phyloP scores from a whole-genome alignment of 2,888 invertebrate species.

The Hedychridium roseum region DNA sequence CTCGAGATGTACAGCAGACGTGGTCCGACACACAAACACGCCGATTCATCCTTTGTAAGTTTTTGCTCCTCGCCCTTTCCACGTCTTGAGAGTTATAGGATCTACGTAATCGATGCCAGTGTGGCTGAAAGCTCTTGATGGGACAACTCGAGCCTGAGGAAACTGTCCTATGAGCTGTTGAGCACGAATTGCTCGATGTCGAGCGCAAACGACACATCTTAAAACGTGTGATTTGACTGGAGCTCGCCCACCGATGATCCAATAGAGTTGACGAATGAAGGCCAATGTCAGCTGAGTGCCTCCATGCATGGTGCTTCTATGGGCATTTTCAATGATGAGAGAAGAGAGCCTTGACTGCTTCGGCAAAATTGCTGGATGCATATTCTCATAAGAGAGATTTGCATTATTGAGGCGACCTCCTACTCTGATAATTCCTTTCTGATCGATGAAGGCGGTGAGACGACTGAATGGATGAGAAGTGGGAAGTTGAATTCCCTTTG shows the following conservation, averaged over 20 bases:
- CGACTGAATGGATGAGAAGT: slow-evolving; percentile 4
- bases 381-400: slow-evolving; percentile 8
- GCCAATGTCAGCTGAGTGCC: slow-evolving; percentile 22
- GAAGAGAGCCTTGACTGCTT: slow-evolving; percentile 6
- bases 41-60: slow-evolving; percentile 26
- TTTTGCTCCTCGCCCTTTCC: slow-evolving; percentile 13
- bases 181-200: slow-evolving; percentile 15
- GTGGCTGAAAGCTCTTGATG: slow-evolving; percentile 19
- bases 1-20: slow-evolving; percentile 38
- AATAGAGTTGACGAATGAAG: slow-evolving; percentile 12
- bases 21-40: slow-evolving; percentile 34
- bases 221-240: slow-evolving; percentile 16
- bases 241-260: slow-evolving; percentile 29
- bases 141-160: slow-evolving; percentile 17
- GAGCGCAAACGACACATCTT: slow-evolving; percentile 25
- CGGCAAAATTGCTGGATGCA: slow-evolving; percentile 22
- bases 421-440: slow-evolving; percentile 19
- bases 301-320: slow-evolving; percentile 21
- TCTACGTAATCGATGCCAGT: slow-evolving; percentile 33
- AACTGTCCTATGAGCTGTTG: slow-evolving; percentile 31
- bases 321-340: slow-evolving; percentile 23
- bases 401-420: slow-evolving; percentile 20
- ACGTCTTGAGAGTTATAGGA: slow-evolving; percentile 22
- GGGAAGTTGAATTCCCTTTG: background rate
- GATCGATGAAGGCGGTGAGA: slow-evolving; percentile 25